Base-by-base conservation (phyloP, 2,888 invertebrate genomes). In the Tetragonula carbonaria region DNA sequence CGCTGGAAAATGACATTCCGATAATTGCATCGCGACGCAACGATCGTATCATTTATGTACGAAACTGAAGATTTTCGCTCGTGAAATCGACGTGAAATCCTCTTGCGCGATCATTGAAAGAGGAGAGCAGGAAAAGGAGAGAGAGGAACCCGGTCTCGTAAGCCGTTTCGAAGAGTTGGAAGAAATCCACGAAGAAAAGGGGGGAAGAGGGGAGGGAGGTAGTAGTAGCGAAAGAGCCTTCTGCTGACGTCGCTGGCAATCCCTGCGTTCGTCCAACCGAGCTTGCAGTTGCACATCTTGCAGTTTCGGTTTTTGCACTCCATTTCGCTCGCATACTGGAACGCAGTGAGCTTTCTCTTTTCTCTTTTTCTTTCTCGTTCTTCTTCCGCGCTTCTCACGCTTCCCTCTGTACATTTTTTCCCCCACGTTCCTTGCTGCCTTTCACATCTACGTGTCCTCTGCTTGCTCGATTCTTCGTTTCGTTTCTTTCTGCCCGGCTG, bases 201-300 rank as follows among this genome's bases (percentile, higher is more conserved):
- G 51, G 76, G 63, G 28, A 28, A 28, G 28, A 28, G 28, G 62
- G 67, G 33, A 21, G 65, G 62, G 11, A 33, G 33, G 33, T 2
- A 33, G 45, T 45, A 45, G 74, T 66, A 66, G 68, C 74, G 82
- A 84, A 89, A 89, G 89, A 89, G 87, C 89, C 92, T 92, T 93
- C 90, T 92, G 92, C 92, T 92, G 91, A 93, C 92, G 92, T 91
- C 90, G 91, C 88, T 89, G 87, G 88, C 90, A 92, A 92, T 92
- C 91, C 88, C 90, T 90, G 89, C 89, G 90, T 87, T 88, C 90
- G 90, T 91, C 88, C 86, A 87, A 82, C 86, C 87, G 82, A 87
- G 82, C 85, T 86, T 82, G 86, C 90, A 89, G 90, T 90, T 90
- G 89, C 90, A 88, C 90, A 91, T 92, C 92, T 91, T 91, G 92